Evolutionary conservation across 2,797 vertebrate species (phyloP), one percentile per base, ranked within the genome.

Genomic region (Amazona ochrocephala): DNA sequence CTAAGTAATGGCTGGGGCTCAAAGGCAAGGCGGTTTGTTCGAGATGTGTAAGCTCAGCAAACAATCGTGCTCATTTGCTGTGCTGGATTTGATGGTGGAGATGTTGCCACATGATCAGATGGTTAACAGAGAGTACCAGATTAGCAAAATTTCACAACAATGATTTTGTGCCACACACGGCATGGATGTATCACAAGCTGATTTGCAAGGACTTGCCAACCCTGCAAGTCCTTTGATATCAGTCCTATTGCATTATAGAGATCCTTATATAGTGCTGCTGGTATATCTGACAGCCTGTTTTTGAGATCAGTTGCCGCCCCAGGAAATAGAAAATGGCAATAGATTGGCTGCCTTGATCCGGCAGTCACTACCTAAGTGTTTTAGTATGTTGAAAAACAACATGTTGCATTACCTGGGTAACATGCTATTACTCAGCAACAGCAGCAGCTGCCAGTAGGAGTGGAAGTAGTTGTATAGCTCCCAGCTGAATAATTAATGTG

Each of bases 121-220:
- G 39, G 48, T 21, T 22, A 94, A 79, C 50, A 94, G 54, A n/a
- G 51, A 82, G 86, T 84, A 82, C 44, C 60, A 86, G 91, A 90
- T 73, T 16, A 62, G 27, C 70, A 73, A 71, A 84, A 87, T 94
- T 95, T 67, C 93, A 82, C 83, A 93, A 86, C 27, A 62, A 54
- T 27, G 50, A 51, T 75, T 78, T 84, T 78, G 62, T 75, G 66
- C 83, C 85, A 58, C 17, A 37, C 39, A 24, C 14, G 68, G 50
- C 67, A 64, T 73, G 50, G 70, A 72, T 78, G 7, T 64, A 26
- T 78, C 66, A 30, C 26, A 48, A 66, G 39, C 12, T 61, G 32
- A 70, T 90, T 72, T 91, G 87, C 66, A 93, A 78, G 48, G 73
- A 66, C 90, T 88, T 93, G 73, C 54, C 50, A 75, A n/a, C 14